Evolutionary conservation across 2,888 invertebrate species (phyloP), one percentile per base, ranked within the genome.

Genomic region (Andrena flavipes): DNA sequence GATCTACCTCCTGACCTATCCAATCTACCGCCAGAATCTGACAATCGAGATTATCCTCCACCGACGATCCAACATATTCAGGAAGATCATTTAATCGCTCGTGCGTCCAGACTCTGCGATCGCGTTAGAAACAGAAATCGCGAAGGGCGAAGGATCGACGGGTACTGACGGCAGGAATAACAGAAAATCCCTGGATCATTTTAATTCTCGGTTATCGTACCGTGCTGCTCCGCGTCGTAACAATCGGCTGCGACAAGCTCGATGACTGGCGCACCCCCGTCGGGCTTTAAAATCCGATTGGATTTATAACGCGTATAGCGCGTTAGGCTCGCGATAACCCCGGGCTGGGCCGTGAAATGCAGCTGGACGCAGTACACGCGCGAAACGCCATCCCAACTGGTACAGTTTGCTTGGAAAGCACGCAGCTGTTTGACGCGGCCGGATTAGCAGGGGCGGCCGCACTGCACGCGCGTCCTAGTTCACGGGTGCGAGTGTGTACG

Each of bases 401-500:
- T 67, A 63, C 56, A 69, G 77, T 84, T 82, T 82, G 68, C 80
- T 79, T 35, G 63, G 76, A 69, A 74, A 79, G 60, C 75, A 65
- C 65, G 49, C 71, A 59, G 78, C 75, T 87, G 79, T 87, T 86
- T 84, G 82, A 87, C 67, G 67, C 82, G 64, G 85, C 79, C 77
- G 81, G 79, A 84, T 89, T 81, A 87, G 82, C 82, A 69, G 63
- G 3, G 51, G 63, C 79, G 80, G 68, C 84, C 77, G 84, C 75
- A 67, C 16, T 42, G 42, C 42, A 42, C 42, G 42, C 80, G 74
- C 82, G 86, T 82, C 74, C 63, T 56, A 76, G 76, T 79, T 79
- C 30, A 68, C 65, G 60, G 29, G 33, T 10, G 48, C 2, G 30
- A 5, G 51, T 23, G 60, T 64, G 59, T 71, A 73, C 65, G 75